Conservation (phyloP, 2,113 vertebrate genomes). For the Zosterops hypoxanthus region DNA sequence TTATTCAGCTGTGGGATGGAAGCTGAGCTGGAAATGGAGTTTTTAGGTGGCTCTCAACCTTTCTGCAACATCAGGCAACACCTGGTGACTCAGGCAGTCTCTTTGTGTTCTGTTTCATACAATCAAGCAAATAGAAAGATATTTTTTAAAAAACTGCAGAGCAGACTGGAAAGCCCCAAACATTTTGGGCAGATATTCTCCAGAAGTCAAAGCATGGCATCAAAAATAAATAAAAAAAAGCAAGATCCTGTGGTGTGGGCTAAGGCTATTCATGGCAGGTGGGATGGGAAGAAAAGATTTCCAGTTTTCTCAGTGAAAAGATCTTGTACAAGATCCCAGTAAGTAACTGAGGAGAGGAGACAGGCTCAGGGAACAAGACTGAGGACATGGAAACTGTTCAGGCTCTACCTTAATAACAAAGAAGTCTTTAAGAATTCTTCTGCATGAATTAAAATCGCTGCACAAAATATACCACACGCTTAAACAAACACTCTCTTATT, state of each 20-base stretch:
- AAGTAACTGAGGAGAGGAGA: neutral
- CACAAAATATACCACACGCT: neutral
- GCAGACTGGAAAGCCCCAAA: neutral
- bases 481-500: slow-evolving; percentile 40
- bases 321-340: neutral
- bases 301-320: neutral
- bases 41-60: neutral
- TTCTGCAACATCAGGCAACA: neutral
- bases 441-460: slow-evolving; percentile 12
- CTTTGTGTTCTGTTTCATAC: neutral
- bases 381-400: neutral
- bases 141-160: neutral
- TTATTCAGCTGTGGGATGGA: neutral
- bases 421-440: slow-evolving; percentile 44
- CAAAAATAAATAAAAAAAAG: neutral
- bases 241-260: neutral
- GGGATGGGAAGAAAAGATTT: neutral
- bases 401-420: slow-evolving; percentile 34
- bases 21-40: neutral
- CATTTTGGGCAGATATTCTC: neutral
- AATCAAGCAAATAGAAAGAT: neutral
- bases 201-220: neutral
- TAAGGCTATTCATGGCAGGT: neutral
- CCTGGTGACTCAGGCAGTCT: neutral
- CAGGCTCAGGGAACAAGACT: neutral